These are phyloP conservation scores for Desmodus rotundus DNA, from an alignment of 2,113 vertebrate genomes.

Conservation along the genomic window DNA sequence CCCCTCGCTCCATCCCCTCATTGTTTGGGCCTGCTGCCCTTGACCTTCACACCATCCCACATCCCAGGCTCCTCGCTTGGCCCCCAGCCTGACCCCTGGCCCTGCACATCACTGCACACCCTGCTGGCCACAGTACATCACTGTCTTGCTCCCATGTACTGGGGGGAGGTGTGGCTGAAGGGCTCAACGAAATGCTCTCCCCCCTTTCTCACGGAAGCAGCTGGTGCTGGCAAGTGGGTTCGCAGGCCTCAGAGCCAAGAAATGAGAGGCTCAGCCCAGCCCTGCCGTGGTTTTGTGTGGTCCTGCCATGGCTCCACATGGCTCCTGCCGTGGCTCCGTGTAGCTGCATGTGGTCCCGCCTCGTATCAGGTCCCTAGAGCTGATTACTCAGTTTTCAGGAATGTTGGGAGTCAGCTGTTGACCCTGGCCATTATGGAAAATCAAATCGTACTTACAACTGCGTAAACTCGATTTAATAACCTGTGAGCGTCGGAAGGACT, in stretches of 20 bases:
- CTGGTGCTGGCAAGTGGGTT: rapidly evolving
- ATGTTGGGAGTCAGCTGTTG: too few species aligned
- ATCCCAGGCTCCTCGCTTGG: background rate
- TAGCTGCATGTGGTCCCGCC: background rate
- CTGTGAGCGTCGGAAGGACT: too few species aligned
- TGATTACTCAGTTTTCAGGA: background rate
- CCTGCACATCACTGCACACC: too few species aligned
- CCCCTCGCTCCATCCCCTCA: rapidly evolving
- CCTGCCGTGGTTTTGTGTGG: too few species aligned
- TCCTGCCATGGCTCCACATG: too few species aligned
- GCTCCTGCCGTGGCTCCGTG: too few species aligned
- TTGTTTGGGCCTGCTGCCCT: background rate
- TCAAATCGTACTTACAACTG: background rate
- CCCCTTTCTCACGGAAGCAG: background rate
- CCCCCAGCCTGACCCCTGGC: background rate
- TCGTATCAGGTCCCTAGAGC: background rate
- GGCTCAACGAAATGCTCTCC: background rate
- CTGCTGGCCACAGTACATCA: background rate
- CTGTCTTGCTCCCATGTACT: background rate
- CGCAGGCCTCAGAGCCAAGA: background rate
- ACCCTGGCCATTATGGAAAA: background rate
- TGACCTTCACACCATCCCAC: too few species aligned
- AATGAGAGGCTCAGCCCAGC: background rate
- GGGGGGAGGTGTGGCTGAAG: too few species aligned
- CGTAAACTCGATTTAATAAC: too few species aligned